phyloP scores from a whole-genome alignment of 2,888 invertebrate genomes.

The Galeruca laticollis region DNA sequence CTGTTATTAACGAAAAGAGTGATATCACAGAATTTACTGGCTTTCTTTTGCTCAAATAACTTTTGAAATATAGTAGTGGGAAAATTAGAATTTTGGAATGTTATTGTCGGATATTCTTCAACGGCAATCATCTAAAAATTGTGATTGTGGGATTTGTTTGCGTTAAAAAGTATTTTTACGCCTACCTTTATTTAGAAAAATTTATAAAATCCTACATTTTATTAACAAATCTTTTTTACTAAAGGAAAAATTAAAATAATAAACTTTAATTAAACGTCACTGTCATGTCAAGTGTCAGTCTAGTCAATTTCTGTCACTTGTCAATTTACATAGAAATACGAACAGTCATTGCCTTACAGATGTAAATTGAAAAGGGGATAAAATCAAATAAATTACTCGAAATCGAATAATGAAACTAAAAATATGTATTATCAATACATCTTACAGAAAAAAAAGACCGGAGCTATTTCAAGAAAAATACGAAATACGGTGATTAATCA shows the following conservation, averaged over 20 bases:
- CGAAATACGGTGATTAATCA: too few species aligned
- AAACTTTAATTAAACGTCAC: conserved; percentile 8
- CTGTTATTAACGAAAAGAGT: conserved; percentile 72
- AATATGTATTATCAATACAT: too few species aligned
- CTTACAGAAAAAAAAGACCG: too few species aligned
- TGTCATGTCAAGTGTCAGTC: conserved; percentile 10
- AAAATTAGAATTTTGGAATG: conserved; percentile 63
- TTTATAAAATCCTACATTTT: conserved; percentile 10
- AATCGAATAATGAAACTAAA: too few species aligned
- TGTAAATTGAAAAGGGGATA: too few species aligned
- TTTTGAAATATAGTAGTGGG: conserved; percentile 62
- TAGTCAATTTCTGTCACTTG: neutral
- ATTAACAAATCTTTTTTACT: neutral
- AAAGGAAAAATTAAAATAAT: neutral
- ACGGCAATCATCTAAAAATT: conserved; percentile 58
- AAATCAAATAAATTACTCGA: too few species aligned
- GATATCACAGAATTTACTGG: conserved; percentile 73
- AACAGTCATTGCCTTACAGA: too few species aligned
- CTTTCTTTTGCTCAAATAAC: conserved; percentile 68
- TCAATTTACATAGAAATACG: neutral
- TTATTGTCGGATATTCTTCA: conserved; percentile 62
- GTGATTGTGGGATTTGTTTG: neutral
- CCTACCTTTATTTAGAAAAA: conserved; percentile 2
- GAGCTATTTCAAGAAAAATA: too few species aligned
- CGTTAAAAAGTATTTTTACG: neutral